phyloP scores from a whole-genome alignment of 2,888 invertebrate genomes.

The Nephrocerus scutellatus region DNA sequence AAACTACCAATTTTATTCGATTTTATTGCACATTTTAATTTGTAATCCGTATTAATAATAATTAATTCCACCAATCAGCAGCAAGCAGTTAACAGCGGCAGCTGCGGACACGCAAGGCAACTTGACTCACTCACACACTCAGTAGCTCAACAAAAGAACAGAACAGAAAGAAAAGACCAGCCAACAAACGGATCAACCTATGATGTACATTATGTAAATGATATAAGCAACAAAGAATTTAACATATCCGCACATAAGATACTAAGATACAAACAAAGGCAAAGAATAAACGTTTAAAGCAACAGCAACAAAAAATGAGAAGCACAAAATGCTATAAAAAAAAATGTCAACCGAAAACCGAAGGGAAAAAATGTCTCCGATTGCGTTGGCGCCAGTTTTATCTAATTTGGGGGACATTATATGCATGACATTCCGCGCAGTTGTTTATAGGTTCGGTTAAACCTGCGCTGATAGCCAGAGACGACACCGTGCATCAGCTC shows the following conservation, averaged over 20 bases:
- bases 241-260: too few species aligned
- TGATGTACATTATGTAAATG: too few species aligned
- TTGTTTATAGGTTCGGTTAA: conserved; percentile 47
- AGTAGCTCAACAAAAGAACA: not conserved
- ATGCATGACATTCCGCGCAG: conserved; percentile 48
- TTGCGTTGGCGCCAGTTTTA: conserved; percentile 47
- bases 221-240: too few species aligned
- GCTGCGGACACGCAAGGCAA: too few species aligned
- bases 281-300: conserved; percentile 1
- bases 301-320: conserved; percentile 8
- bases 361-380: conserved; percentile 31
- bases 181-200: not conserved
- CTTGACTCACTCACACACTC: too few species aligned
- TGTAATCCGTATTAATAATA: too few species aligned
- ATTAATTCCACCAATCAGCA: too few species aligned
- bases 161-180: not conserved
- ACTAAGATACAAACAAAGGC: not conserved
- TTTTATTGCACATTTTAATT: too few species aligned
- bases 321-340: conserved; percentile 2
- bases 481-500: conserved; percentile 2
- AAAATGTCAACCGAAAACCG: conserved; percentile 7
- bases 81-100: too few species aligned
- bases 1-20: too few species aligned
- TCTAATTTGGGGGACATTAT: conserved; percentile 48
- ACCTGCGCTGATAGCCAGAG: conserved; percentile 42